Evolutionary conservation across 2,113 vertebrate species (phyloP), one percentile per base, ranked within the genome.

Genomic region (Pagrus major): DNA sequence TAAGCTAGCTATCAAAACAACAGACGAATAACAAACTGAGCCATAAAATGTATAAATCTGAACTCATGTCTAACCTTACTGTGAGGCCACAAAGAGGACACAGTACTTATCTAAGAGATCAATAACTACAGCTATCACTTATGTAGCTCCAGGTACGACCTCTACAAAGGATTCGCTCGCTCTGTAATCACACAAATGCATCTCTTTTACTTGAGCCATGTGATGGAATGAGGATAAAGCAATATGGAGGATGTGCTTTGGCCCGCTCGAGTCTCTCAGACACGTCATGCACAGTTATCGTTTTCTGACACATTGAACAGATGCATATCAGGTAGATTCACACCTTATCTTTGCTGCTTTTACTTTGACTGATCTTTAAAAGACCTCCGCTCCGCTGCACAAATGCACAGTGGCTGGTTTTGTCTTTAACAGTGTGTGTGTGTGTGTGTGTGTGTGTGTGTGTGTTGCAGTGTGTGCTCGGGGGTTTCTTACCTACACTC

Each of bases 401-500:
- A 55, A 47, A 47, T 7, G 31, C 1, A 47, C 23, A 18, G 65
- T 52, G 25, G 70, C 78, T 54, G 42, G 52, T 63, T 29, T 44
- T 65, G n/a, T 54, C 29, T 47, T 35, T 69, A 11, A 7, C 23
- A 37, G 15, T 60, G 63, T 71, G 54, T 68, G 52, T 41, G 59
- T 66, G n/a, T n/a, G n/a, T n/a, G n/a, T n/a, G n/a, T n/a, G n/a
- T n/a, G n/a, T n/a, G n/a, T n/a, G 15, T 60, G 63, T 71, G 54
- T 68, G 52, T 41, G 59, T 66, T 16, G 42, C 14, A n/a, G 56
- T 65, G 77, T 85, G 82, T 73, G 71, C 76, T 65, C 6, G 47
- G 67, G 81, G n/a, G 60, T 71, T 91, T 93, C 96, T 97, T 96
- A 99, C 98, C 98, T 98, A 97, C 98, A 99, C 93, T 97, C 96